phyloP scores from a whole-genome alignment of 2,888 invertebrate genomes.

The Oligia strigilis region DNA sequence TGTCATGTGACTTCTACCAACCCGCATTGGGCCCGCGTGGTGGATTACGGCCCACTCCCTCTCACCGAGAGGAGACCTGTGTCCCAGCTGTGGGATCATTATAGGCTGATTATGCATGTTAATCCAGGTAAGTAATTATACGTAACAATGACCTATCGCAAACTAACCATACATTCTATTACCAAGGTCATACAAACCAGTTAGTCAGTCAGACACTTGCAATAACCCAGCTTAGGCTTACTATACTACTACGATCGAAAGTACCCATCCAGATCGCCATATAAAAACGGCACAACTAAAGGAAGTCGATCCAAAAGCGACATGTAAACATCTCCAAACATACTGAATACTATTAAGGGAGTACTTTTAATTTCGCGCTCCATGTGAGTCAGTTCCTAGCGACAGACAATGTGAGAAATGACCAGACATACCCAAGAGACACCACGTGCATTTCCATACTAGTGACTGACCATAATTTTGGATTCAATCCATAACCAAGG shows the following conservation, averaged over 20 bases:
- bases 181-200: background rate
- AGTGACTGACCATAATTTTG: slow-evolving; percentile 85
- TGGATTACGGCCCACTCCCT: too few relatives aligned
- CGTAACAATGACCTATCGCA: background rate
- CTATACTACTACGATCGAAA: slow-evolving; percentile 29
- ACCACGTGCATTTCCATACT: slow-evolving; percentile 86
- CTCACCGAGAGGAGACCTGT: too few relatives aligned
- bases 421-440: slow-evolving; percentile 71
- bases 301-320: slow-evolving; percentile 52
- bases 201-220: background rate
- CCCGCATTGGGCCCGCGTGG: too few relatives aligned
- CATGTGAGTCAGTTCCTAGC: slow-evolving; percentile 51
- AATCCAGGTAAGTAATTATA: background rate
- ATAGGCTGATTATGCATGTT: too few relatives aligned
- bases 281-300: slow-evolving; percentile 42
- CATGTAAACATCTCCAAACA: slow-evolving; percentile 56
- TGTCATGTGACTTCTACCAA: too few relatives aligned
- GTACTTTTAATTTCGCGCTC: slow-evolving; percentile 65
- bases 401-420: slow-evolving; percentile 75
- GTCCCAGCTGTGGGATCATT: too few relatives aligned
- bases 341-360: slow-evolving; percentile 51
- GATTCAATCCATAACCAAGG: slow-evolving; percentile 84
- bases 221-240: background rate
- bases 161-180: background rate
- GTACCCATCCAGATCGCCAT: slow-evolving; percentile 33